These are phyloP conservation scores for Enteromius paludinosus DNA, from an alignment of 2,797 vertebrate genomes.

Conservation along the genomic window DNA sequence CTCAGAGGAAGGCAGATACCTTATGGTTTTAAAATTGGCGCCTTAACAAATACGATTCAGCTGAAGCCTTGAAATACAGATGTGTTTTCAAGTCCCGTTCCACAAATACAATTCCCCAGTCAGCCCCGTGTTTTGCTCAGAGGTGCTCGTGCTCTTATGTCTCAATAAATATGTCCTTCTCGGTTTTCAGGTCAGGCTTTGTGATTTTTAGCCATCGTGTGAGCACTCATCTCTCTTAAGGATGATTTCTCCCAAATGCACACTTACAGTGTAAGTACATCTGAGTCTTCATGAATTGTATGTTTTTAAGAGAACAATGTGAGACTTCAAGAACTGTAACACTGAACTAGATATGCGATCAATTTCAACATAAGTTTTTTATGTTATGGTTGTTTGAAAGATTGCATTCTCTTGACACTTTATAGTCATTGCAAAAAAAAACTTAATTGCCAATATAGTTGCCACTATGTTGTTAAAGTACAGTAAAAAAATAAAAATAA, in stretches of 20 bases:
- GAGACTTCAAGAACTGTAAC: slow-evolving; percentile 4
- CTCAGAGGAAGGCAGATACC: slow-evolving; percentile 1
- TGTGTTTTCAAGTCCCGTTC: slow-evolving; percentile 27
- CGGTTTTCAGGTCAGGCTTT: slow-evolving; percentile 37
- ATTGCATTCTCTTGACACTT: not conserved
- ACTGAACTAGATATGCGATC: slow-evolving; percentile 27
- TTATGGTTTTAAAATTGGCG: slow-evolving; percentile 58
- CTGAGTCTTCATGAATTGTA: slow-evolving; percentile 26
- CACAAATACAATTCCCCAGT: slow-evolving; percentile 34
- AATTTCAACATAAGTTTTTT: not conserved
- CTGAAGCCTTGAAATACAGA: slow-evolving; percentile 42
- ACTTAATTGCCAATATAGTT: not conserved
- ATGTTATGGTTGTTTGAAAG: not conserved
- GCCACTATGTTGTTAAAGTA: not conserved
- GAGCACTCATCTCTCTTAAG: slow-evolving; percentile 32
- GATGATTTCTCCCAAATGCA: slow-evolving; percentile 31
- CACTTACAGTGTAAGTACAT: slow-evolving; percentile 32
- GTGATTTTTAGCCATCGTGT: slow-evolving; percentile 20
- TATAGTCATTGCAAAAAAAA: not conserved
- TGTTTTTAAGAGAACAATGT: slow-evolving; percentile 19
- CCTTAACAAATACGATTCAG: slow-evolving; percentile 32
- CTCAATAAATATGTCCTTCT: slow-evolving; percentile 47
- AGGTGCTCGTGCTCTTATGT: slow-evolving; percentile 25
- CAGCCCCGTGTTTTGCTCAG: slow-evolving; percentile 41
- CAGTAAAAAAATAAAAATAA: not conserved